Base-by-base conservation (phyloP, 2,797 vertebrate species). In the Crenuchus spilurus region DNA sequence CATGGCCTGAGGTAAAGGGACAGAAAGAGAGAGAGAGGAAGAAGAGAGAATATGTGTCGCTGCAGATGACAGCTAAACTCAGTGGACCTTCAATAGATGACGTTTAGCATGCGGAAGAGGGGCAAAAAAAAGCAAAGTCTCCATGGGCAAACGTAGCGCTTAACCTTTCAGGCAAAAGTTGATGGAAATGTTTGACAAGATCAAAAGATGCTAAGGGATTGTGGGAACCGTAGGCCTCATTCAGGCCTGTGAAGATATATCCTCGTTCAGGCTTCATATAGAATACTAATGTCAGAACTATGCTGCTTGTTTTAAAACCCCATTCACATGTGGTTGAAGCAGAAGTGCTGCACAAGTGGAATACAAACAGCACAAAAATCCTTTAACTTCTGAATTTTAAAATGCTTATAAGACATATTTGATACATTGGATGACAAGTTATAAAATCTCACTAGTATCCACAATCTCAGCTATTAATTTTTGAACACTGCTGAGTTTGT, bases 171-270 rank as follows among this genome's bases (percentile, higher is more conserved):
- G 58, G 64, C 11, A 10, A 49, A 77, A 51, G 42, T 31, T 44
- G 70, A 41, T 69, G 42, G 49, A 73, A 70, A 62, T 80, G 70
- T 76, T 72, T 75, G 72, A 75, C 52, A 8, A 42, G 72, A 75
- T 76, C 70, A 65, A 75, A 80, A 80, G 66, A 70, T 66, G 68
- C 37, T 75, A 44, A 70, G 69, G 69, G 69, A 73, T 63, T 57
- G 52, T 6, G 13, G 33, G 61, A 55, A 30, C 58, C 24, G 39
- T 35, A 65, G 51, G 51, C 66, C 64, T 9, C 37, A 62, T 70
- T 65, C 28, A 35, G 61, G 42, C 65, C 44, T 61, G 39, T 33
- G 41, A 71, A 41, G 46, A 66, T 70, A 51, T 69, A 22, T 60
- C 44, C 46, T 66, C 9, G 35, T 44, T 7, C 44, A 60, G 58